These are phyloP conservation scores for Otis tarda DNA, from an alignment of 2,113 vertebrate genomes.

Conservation along the genomic window DNA sequence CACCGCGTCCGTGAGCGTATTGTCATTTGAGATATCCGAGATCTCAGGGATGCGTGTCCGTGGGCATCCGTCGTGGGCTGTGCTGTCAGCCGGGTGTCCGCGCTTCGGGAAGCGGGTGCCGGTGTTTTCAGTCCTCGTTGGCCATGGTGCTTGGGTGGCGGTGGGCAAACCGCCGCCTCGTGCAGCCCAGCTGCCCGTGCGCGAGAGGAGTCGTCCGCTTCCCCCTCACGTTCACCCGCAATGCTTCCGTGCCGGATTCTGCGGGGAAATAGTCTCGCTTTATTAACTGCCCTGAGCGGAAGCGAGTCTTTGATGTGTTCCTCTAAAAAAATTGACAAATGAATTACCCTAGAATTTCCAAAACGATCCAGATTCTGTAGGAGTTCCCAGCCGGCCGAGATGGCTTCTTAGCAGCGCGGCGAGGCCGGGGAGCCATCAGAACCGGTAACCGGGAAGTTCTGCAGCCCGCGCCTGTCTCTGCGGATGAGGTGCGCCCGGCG, in stretches of 20 bases:
- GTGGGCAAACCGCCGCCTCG: fast-evolving
- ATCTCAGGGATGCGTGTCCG: fast-evolving
- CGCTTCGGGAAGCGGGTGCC: fast-evolving
- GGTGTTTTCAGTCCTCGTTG: fast-evolving
- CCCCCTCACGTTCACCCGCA: fast-evolving
- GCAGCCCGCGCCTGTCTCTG: not conserved
- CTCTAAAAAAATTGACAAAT: not conserved
- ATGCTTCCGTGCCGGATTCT: fast-evolving
- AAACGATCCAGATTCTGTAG: not conserved
- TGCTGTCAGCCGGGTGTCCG: fast-evolving
- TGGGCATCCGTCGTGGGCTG: fast-evolving
- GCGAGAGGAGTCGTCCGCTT: not conserved
- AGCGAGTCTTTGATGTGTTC: not conserved
- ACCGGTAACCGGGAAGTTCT: too few relatives aligned
- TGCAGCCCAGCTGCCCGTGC: fast-evolving
- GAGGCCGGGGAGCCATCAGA: not conserved
- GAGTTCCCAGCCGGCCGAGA: not conserved
- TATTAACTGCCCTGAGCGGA: not conserved
- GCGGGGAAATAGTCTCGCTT: not conserved
- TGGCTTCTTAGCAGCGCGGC: fast-evolving
- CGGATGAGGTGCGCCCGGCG: not conserved
- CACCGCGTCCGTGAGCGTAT: not conserved
- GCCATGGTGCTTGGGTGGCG: not conserved
- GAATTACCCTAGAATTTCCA: not conserved
- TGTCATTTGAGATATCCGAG: not conserved